Percentiles rank a stretch among this genome's conserved stretches.
These are phyloP conservation scores for Timandra comae DNA, from an alignment of 2,888 invertebrate genomes.

Conservation along the genomic window DNA sequence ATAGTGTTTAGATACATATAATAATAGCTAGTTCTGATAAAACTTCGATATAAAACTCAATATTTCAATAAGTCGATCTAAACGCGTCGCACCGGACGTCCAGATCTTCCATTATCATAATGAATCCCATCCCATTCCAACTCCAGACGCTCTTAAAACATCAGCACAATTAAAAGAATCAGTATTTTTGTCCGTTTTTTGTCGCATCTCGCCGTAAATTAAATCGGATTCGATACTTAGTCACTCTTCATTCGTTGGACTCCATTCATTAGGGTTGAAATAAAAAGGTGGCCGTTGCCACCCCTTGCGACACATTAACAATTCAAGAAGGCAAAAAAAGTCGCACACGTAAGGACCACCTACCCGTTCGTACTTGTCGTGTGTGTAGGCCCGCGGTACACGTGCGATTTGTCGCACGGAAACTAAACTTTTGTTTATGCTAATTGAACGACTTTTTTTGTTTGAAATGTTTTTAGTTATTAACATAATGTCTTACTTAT, in stretches of 20 bases:
- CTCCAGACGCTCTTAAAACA: conserved; percentile 6
- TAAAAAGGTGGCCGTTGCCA: conserved; percentile 26
- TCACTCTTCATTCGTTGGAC: conserved; percentile 37
- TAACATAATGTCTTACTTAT: too few relatives aligned
- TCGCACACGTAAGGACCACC: conserved; percentile 26
- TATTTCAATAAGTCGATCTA: too few relatives aligned
- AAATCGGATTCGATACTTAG: conserved; percentile 23
- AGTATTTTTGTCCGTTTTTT: conserved; percentile 10
- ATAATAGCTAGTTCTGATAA: too few relatives aligned
- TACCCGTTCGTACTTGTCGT: conserved; percentile 24
- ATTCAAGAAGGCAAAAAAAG: conserved; percentile 41
- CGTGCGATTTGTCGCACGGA: conserved; percentile 16
- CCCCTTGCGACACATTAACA: conserved; percentile 40
- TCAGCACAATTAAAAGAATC: conserved; percentile 12
- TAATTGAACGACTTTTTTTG: too few relatives aligned
- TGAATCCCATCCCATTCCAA: conserved; percentile 3
- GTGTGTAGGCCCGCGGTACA: conserved; percentile 12
- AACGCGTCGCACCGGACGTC: too few relatives aligned
- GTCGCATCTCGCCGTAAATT: conserved; percentile 20
- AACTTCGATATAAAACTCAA: too few relatives aligned
- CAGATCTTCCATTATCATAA: too few relatives aligned
- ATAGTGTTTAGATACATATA: too few relatives aligned
- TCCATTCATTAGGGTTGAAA: conserved; percentile 40
- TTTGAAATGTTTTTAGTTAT: too few relatives aligned
- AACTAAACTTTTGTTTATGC: too few relatives aligned